Percentiles rank a stretch among this genome's conserved stretches.
Evolutionary conservation across 2,888 invertebrate genomes (phyloP).

Genomic region (Epinotia nisella): DNA sequence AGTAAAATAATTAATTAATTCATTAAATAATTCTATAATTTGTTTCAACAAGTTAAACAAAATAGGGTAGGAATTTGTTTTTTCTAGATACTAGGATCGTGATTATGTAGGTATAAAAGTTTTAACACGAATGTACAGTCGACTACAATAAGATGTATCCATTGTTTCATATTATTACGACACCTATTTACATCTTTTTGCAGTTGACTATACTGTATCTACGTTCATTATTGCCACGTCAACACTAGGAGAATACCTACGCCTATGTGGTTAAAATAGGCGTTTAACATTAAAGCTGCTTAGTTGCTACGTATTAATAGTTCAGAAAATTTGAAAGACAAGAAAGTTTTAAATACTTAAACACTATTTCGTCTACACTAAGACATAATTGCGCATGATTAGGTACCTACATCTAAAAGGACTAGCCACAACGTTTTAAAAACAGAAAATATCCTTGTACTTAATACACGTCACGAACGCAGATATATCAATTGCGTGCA

Average conservation of each 20-base stretch:
- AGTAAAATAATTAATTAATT: background rate
- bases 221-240: constrained; percentile 7
- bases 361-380: constrained; percentile 23
- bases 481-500: constrained; percentile 20
- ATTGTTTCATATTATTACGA: too few relatives aligned
- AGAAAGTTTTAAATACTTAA: constrained; percentile 24
- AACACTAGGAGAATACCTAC: background rate
- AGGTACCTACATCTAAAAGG: constrained; percentile 21
- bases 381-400: constrained; percentile 33
- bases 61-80: background rate
- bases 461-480: background rate
- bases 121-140: too few relatives aligned
- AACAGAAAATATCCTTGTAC: constrained; percentile 25
- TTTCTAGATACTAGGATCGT: background rate
- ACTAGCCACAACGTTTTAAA: constrained; percentile 24
- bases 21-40: too few relatives aligned
- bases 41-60: constrained; percentile 19
- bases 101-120: background rate
- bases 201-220: background rate
- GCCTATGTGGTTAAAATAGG: constrained; percentile 1
- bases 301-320: constrained; percentile 14
- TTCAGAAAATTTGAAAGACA: constrained; percentile 10
- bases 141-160: too few relatives aligned
- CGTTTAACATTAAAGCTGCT: constrained; percentile 12
- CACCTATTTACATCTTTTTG: too few relatives aligned